A percentile compares a stretch with the other conserved stretches of the same genome.
phyloP scores from a whole-genome alignment of 2,888 invertebrate genomes.

The Caenorhabditis virilis region DNA sequence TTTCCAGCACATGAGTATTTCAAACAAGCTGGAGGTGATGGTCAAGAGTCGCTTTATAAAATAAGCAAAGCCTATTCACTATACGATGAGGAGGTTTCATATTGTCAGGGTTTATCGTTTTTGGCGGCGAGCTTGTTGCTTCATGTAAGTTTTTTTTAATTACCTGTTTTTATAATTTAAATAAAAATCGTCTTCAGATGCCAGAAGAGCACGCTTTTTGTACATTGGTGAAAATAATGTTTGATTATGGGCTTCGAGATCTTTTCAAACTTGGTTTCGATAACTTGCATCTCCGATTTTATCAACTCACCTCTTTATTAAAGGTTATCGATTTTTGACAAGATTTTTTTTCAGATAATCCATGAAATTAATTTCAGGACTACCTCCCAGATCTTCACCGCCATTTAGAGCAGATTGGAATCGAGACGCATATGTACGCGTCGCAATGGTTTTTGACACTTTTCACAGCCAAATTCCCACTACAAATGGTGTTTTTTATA shows the following conservation, averaged over 20 bases:
- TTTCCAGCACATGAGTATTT: conserved; percentile 99
- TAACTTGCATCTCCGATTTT: conserved; percentile 88
- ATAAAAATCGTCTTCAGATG: conserved; percentile 77
- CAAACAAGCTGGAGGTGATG: conserved; percentile 81
- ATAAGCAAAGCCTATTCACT: conserved; percentile 95
- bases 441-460: conserved; percentile 99
- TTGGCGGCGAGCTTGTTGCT: conserved; percentile 91
- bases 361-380: conserved; percentile 71
- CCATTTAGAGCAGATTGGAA: conserved; percentile 76
- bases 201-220: conserved; percentile 99
- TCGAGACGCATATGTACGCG: conserved; percentile 89
- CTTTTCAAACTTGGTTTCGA: conserved; percentile 91
- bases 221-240: conserved; percentile 93
- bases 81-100: conserved; percentile 94
- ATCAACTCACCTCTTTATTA: conserved; percentile 90
- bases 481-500: conserved; percentile 94
- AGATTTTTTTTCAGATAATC: background rate
- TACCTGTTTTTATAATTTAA: background rate
- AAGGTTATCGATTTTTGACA: conserved; percentile 74
- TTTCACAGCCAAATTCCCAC: conserved; percentile 97
- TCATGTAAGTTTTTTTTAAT: conserved; percentile 75
- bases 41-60: conserved; percentile 92
- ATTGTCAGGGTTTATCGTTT: conserved; percentile 98
- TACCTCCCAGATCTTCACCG: conserved; percentile 71
- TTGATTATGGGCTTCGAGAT: conserved; percentile 89